Base-by-base conservation (phyloP, 2,888 invertebrate genomes). In the Creontiades dilutus region DNA sequence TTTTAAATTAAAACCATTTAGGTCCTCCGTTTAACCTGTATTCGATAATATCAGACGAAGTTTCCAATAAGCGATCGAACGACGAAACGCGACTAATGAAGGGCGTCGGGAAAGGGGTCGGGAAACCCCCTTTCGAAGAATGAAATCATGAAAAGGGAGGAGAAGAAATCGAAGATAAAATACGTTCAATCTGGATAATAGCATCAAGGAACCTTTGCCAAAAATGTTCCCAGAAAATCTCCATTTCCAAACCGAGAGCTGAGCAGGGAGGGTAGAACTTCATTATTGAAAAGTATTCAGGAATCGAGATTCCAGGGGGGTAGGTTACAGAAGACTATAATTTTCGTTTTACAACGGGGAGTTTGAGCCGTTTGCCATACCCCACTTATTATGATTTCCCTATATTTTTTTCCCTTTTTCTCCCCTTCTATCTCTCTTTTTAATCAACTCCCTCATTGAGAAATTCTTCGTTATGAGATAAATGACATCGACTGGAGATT, bases 191-290 rank as follows among this genome's bases (percentile, higher is more conserved):
- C 89, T 57, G 68, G 81, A 81, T 89, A 89, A 89, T 89, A 75
- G 89, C 89, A 81, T 89, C 57, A 89, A 86, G 89, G 81, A 81
- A 89, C 89, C 89, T 81, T 86, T 89, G 89, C 89, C 89, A 89
- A 89, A 89, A 89, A 89, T 80, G 81, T 80, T 89, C 81, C 19
- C 75, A 75, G 86, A 75, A n/a, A 48, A 75, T 48, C 55, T 48
- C 76, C 86, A 9, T 48, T 86, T 75, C 47, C 27, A 52, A 23
- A 28, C 55, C 19, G 16, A 46, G 27, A 27, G 37, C 85, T 57
- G n/a, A 7, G 80, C n/a, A n/a, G 27, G 28, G 7, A 46, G 80
- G 80, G 37, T 16, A n/a, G 47, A 27, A 52, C 75, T 86, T 86
- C 76, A 86, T 86, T 86, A 86, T 75, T 86, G 75, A 86, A 47